A percentile compares a stretch with the other conserved stretches of the same genome.
phyloP scores from a whole-genome alignment of 2,113 vertebrate genomes.

The Ceyx margarethae region DNA sequence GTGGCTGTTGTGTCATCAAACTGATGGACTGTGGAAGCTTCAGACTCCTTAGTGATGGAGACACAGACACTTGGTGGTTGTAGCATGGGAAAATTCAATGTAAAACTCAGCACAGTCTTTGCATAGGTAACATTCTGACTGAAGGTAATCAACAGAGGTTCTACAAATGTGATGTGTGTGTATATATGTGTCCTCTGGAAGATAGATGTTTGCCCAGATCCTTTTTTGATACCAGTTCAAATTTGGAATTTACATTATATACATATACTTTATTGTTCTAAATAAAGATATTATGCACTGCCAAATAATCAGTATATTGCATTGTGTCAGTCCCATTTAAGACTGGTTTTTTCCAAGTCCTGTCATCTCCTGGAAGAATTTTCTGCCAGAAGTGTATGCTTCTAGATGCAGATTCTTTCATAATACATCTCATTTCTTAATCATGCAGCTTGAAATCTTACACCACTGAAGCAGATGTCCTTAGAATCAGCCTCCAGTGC shows the following conservation, averaged over 20 bases:
- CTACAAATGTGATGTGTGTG: conserved; percentile 80
- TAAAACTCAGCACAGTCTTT: conserved; percentile 75
- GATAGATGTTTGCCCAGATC: conserved; percentile 76
- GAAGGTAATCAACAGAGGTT: conserved; percentile 73
- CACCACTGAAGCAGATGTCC: neutral
- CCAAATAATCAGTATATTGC: conserved; percentile 39
- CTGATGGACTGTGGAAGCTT: conserved; percentile 27
- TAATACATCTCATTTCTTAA: neutral
- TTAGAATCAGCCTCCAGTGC: neutral
- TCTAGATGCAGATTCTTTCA: neutral
- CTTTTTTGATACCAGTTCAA: conserved; percentile 82
- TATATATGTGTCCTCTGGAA: conserved; percentile 81
- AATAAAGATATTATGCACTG: conserved; percentile 85
- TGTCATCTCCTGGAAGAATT: neutral
- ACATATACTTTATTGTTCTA: conserved; percentile 87
- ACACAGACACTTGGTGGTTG: conserved; percentile 66
- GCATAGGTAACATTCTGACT: conserved; percentile 71
- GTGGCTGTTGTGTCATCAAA: conserved; percentile 57
- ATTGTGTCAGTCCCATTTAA: neutral
- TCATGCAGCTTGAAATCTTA: neutral
- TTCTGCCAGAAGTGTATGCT: neutral
- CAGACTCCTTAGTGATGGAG: conserved; percentile 65
- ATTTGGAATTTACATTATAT: conserved; percentile 82
- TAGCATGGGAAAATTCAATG: conserved; percentile 63
- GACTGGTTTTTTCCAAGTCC: neutral